phyloP scores from a whole-genome alignment of 2,797 vertebrate genomes.

The Esox lucius region DNA sequence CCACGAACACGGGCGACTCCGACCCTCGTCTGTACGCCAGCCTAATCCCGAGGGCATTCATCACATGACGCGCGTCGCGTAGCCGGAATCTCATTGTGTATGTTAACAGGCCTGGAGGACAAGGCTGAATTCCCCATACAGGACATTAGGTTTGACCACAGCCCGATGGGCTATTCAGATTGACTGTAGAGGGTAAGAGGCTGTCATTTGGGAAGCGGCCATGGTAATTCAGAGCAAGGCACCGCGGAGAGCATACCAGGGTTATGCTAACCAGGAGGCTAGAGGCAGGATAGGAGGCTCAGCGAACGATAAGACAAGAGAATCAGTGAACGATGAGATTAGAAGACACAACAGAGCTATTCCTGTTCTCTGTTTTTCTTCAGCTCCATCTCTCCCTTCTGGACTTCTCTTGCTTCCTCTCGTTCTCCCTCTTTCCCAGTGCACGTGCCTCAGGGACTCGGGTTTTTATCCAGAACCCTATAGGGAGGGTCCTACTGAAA shows the following conservation, averaged over 20 bases:
- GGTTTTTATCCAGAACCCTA: no score
- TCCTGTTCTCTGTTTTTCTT: constrained; percentile 25
- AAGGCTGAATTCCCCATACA: no score
- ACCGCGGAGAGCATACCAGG: constrained; percentile 27
- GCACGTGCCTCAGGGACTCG: no score
- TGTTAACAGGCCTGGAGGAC: neutral
- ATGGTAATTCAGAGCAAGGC: constrained; percentile 12
- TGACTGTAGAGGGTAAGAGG: no score
- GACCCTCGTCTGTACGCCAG: neutral
- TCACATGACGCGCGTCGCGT: constrained; percentile 29
- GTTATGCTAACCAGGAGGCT: constrained; percentile 31
- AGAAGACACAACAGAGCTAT: constrained; percentile 35
- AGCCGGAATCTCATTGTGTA: constrained; percentile 35
- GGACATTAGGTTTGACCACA: no score
- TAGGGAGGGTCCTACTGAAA: no score
- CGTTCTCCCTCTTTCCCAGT: constrained; percentile 31
- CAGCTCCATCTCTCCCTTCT: neutral
- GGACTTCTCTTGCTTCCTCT: neutral
- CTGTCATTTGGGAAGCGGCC: no score
- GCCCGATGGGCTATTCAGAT: no score
- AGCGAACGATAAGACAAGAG: constrained; percentile 34
- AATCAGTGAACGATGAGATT: constrained; percentile 6
- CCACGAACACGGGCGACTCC: neutral
- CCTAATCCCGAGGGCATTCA: constrained; percentile 22
- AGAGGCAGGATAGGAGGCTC: constrained; percentile 19